phyloP scores from a whole-genome alignment of 2,113 vertebrate genomes.

The Cephalopholis sonnerati region DNA sequence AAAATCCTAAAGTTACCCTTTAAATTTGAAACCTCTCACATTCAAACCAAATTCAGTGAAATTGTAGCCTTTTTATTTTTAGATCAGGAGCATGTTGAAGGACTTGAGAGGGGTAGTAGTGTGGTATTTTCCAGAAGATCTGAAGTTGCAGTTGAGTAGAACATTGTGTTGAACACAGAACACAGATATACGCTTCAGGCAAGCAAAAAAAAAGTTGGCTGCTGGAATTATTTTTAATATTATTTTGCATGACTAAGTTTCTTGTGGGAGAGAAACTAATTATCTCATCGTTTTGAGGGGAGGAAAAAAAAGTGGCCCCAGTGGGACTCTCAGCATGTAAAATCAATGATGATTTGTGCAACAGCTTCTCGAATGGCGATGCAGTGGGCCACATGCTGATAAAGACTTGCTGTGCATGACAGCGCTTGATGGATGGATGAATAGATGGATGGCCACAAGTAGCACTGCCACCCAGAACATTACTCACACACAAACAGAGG shows the following conservation, averaged over 20 bases:
- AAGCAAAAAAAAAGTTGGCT: conserved; percentile 21
- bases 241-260: conserved; percentile 40
- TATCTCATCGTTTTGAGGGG: conserved; percentile 33
- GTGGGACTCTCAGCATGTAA: conserved; percentile 53
- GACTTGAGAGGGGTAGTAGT: neutral
- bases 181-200: conserved; percentile 3
- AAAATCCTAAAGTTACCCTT: no score
- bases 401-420: conserved; percentile 17
- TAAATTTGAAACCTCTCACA: no score
- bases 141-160: conserved; percentile 13
- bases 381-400: conserved; percentile 48
- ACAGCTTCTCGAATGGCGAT: conserved; percentile 45
- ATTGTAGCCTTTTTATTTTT: conserved; percentile 1
- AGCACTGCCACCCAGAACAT: neutral
- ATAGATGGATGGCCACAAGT: conserved; percentile 35
- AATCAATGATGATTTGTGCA: conserved; percentile 67
- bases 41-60: neutral
- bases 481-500: neutral
- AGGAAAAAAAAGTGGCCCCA: neutral
- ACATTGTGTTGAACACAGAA: conserved; percentile 1
- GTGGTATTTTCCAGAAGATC: neutral
- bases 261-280: conserved; percentile 45
- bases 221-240: conserved; percentile 2
- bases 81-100: conserved; percentile 3
- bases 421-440: conserved; percentile 40